Base-by-base conservation (phyloP, 2,113 vertebrate species). In the Cromileptes altivelis region DNA sequence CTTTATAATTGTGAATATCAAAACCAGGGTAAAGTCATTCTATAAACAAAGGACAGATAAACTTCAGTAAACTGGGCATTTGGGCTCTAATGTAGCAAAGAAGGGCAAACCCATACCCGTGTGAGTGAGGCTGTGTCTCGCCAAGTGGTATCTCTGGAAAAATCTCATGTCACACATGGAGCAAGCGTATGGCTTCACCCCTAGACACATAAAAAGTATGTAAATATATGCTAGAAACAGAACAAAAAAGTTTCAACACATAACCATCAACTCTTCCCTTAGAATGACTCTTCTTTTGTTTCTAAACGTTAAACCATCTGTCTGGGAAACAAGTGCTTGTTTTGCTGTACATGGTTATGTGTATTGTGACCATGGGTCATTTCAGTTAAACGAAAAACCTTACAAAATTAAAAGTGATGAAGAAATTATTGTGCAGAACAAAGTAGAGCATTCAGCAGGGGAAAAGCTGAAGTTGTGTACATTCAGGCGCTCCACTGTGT, bases 61-160 rank as follows among this genome's bases (percentile, higher is more conserved):
- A 57, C n/a, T 64, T 40, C 55, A 70, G 33, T 61, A 76, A 73
- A 78, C 8, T 70, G 86, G 82, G 82, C 81, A 73, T 58, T 55
- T 78, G 86, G 84, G 89, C 72, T 85, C 70, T 69, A 65, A 33
- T 53, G 57, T 25, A 83, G 57, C 27, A 89, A 83, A 86, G 23
- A 84, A 88, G 70, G 68, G 76, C 33, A 18, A 85, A 91, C 87
- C 88, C 89, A 81, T 94, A 97, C 97, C 97, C 4, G 97, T 97
- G 82, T 98, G 97, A 93, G 96, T 98, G 88, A 98, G 97, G 94
- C 97, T 97, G 95, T 98, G 97, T 85, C 97, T 96, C 92, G 97
- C 97, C 91, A 98, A 97, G 93, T 98, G 97, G 92, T 98, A 97
- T 90, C 97, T 97, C 94, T 98, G 97, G 91, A 98, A 98, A 95